Conservation (phyloP, 2,888 invertebrate species). For the Perizoma affinitatum region DNA sequence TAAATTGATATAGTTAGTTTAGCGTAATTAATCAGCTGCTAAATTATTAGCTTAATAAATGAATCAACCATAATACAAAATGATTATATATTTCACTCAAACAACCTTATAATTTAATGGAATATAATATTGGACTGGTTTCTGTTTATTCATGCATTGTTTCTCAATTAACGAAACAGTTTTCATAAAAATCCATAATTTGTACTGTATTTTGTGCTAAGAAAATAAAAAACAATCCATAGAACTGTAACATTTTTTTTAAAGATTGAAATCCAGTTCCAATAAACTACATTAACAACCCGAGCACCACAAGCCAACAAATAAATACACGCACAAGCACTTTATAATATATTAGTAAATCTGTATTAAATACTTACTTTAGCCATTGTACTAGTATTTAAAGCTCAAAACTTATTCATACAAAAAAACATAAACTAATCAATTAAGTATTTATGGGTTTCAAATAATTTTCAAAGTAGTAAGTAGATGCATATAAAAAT, state of each 20-base stretch:
- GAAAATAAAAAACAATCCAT: no score
- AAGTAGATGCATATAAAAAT: neutral
- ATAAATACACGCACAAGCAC: conserved; percentile 64
- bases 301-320: conserved; percentile 78
- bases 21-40: conserved; percentile 18
- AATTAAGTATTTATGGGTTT: neutral
- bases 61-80: conserved; percentile 39
- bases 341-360: conserved; percentile 64
- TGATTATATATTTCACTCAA: conserved; percentile 38
- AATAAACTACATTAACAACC: conserved; percentile 64
- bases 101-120: conserved; percentile 50
- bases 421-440: conserved; percentile 14
- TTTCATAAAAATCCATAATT: conserved; percentile 1
- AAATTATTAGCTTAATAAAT: conserved; percentile 34
- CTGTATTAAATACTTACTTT: conserved; percentile 49
- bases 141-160: conserved; percentile 31
- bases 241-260: neutral
- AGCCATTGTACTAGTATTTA: conserved; percentile 77
- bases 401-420: conserved; percentile 67
- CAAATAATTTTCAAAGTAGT: neutral
- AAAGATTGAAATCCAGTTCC: conserved; percentile 34
- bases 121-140: conserved; percentile 55
- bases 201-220: conserved; percentile 17
- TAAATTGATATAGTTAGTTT: conserved; percentile 19
- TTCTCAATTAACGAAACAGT: conserved; percentile 23